phyloP scores from a whole-genome alignment of 2,797 vertebrate species.

The Hafferia zeledoni region DNA sequence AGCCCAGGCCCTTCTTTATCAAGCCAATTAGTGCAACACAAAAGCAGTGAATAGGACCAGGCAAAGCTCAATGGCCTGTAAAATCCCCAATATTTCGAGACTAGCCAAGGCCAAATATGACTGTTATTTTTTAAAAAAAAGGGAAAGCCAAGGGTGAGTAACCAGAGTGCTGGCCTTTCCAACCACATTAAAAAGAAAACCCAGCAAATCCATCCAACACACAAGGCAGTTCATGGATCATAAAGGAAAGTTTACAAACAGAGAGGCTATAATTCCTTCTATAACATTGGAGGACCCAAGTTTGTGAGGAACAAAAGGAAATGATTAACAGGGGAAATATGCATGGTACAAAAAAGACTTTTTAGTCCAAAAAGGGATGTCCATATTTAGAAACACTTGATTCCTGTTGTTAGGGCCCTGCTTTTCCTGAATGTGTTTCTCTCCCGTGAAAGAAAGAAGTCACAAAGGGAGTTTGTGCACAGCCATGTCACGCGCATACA shows the following conservation, averaged over 20 bases:
- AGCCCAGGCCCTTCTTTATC: constrained; percentile 17
- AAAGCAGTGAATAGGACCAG: constrained; percentile 47
- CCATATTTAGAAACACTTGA: constrained; percentile 70
- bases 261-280: constrained; percentile 25
- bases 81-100: constrained; percentile 45
- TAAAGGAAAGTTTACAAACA: constrained; percentile 51
- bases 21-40: constrained; percentile 56
- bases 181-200: neutral
- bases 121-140: neutral
- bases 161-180: neutral
- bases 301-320: constrained; percentile 67
- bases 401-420: constrained; percentile 57
- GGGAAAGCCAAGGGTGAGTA: neutral
- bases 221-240: neutral
- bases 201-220: neutral
- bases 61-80: constrained; percentile 51
- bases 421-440: constrained; percentile 46
- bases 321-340: constrained; percentile 72
- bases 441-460: constrained; percentile 26
- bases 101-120: constrained; percentile 2
- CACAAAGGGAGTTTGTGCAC: neutral
- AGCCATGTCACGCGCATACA: neutral
- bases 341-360: constrained; percentile 62
- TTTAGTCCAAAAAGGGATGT: constrained; percentile 67
- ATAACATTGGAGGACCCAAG: constrained; percentile 42